These are phyloP conservation scores for Eurypyga helias DNA, from an alignment of 2,113 vertebrate species.

Conservation along the genomic window DNA sequence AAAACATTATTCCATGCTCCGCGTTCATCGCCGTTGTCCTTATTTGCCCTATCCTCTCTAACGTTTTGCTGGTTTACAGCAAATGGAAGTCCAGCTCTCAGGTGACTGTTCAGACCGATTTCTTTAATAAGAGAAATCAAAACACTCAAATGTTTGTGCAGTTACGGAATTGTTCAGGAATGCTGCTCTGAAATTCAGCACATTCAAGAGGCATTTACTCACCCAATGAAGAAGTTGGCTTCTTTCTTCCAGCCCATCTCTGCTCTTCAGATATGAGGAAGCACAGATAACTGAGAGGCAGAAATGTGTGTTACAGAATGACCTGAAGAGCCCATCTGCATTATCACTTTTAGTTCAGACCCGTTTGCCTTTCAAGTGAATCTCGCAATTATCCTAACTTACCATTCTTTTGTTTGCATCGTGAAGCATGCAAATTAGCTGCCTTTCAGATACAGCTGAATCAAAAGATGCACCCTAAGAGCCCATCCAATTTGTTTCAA, in stretches of 20 bases:
- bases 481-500: neutral
- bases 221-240: neutral
- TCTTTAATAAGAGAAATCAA: neutral
- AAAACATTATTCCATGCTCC: neutral
- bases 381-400: neutral
- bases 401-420: neutral
- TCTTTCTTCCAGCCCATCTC: neutral
- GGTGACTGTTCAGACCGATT: neutral
- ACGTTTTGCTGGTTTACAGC: neutral
- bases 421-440: neutral
- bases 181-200: neutral
- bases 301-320: neutral
- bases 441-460: neutral
- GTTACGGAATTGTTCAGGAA: neutral
- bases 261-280: neutral
- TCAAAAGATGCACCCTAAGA: neutral
- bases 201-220: neutral
- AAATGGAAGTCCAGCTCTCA: neutral
- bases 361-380: neutral
- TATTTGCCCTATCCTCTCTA: neutral
- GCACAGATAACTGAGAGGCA: neutral
- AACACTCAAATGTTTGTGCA: neutral
- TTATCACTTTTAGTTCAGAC: neutral
- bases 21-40: accelerated
- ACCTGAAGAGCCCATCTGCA: neutral